Evolutionary conservation across 2,888 invertebrate genomes (phyloP), one percentile per base, ranked within the genome.

Genomic region (Mesorhabditis spiculigera): DNA sequence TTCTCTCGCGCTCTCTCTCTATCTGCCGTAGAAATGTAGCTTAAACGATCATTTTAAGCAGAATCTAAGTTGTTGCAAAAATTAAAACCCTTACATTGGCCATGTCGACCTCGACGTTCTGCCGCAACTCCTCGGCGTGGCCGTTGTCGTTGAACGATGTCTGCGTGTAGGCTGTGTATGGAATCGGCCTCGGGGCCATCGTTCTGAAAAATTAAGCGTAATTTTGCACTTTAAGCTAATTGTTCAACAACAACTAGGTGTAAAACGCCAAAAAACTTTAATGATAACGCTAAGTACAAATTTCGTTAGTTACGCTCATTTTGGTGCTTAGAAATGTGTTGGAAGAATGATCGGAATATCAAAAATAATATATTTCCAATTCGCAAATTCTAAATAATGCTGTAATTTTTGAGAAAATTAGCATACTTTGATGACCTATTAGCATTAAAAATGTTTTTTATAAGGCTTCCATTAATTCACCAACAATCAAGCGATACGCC

Each of bases 41-140:
- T 50, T n/a, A 50, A 10, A 50, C 8, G 58, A 50, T 10, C 8
- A 13, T 50, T 50, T 50, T 10, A 50, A 67, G 6, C 8, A 6
- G 45, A 5, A 4, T 2, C 1, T 28, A 28, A 28, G 28, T 3
- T 28, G 28, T 28, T 28, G 28, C 28, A 28, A 28, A n/a, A 66
- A 44, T 5, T 3, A 13, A n/a, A 43, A 45, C 16, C 44, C 66
- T 45, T 45, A 78, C 89, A 76, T 91, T 91, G 43, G 90, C 76
- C 28, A 79, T 75, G 72, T 83, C 75, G 71, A 84, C 78, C 74
- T 84, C 84, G 67, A 85, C 78, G 42, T 81, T 77, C 70, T 84
- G 82, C 66, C 78, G 75, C 41, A 84, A 72, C 61, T 74, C 70
- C 65, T 81, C 78, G 63, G 79, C 73, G 64, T 71, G 68, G 69